These are phyloP conservation scores for Microplitis mediator DNA, from an alignment of 1,140 invertebrate species.

Conservation along the genomic window DNA sequence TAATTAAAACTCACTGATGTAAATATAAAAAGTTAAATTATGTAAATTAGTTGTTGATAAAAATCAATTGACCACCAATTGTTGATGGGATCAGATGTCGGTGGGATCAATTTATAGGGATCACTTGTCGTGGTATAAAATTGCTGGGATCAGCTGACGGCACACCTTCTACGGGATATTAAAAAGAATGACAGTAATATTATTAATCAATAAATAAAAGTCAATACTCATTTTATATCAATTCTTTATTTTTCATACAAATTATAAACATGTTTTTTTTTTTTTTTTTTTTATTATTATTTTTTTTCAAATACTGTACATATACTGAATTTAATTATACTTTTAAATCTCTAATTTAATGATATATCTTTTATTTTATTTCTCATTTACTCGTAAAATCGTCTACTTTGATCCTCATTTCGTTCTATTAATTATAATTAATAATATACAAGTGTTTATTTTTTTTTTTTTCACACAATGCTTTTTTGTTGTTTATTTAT, in stretches of 20 bases:
- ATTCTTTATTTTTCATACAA: slow-evolving; percentile 71
- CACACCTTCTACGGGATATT: too few relatives aligned
- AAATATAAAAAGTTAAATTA: too few relatives aligned
- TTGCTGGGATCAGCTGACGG: too few relatives aligned
- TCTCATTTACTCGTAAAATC: slow-evolving; percentile 60
- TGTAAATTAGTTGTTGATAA: too few relatives aligned
- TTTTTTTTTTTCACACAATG: slow-evolving; percentile 42
- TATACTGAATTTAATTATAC: slow-evolving; percentile 67
- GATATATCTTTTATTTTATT: slow-evolving; percentile 63
- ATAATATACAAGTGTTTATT: slow-evolving; percentile 58
- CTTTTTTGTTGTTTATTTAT: slow-evolving; percentile 50
- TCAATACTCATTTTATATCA: slow-evolving; percentile 59
- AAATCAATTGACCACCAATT: too few relatives aligned
- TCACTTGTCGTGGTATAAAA: too few relatives aligned
- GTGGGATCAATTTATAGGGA: too few relatives aligned
- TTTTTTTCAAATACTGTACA: slow-evolving; percentile 74
- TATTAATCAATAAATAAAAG: too few relatives aligned
- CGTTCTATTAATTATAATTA: slow-evolving; percentile 59
- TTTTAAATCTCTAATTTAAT: slow-evolving; percentile 65
- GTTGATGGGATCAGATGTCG: too few relatives aligned
- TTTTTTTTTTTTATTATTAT: too few relatives aligned
- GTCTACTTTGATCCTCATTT: slow-evolving; percentile 61
- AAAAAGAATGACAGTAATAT: too few relatives aligned
- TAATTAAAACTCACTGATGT: too few relatives aligned
- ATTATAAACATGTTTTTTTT: slow-evolving; percentile 68